phyloP scores from a whole-genome alignment of 2,113 vertebrate species.

The Saguinus imperator region DNA sequence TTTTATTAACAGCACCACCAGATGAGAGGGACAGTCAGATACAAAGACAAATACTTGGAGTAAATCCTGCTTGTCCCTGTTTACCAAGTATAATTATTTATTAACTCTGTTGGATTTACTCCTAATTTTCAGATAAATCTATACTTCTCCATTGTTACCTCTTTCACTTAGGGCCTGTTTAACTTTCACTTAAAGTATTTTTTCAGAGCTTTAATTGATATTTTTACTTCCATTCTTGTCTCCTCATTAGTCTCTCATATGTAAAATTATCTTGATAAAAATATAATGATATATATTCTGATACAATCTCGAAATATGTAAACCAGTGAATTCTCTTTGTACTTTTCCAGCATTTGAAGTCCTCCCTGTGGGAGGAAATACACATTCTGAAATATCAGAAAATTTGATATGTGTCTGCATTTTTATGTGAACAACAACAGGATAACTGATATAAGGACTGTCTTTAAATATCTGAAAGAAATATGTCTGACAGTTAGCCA shows the following conservation, averaged over 20 bases:
- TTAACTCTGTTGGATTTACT: background rate
- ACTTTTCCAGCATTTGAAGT: background rate
- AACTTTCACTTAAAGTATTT: background rate
- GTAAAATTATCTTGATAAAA: background rate
- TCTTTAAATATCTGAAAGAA: background rate
- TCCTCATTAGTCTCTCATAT: background rate
- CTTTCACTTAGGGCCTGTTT: background rate
- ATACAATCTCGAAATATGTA: background rate
- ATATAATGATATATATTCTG: background rate
- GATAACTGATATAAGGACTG: background rate
- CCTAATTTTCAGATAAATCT: background rate
- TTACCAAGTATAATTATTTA: background rate
- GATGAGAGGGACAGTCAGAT: background rate
- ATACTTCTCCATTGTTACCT: background rate
- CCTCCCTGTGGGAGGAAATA: background rate
- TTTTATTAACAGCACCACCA: background rate
- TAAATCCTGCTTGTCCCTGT: background rate
- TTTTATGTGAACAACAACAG: background rate
- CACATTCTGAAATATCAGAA: background rate
- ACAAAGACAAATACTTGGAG: background rate
- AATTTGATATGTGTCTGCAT: background rate
- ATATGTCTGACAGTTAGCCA: background rate
- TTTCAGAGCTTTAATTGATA: background rate
- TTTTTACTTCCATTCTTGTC: background rate
- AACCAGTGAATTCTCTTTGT: background rate